These are phyloP conservation scores for Lasioglossum lativentre DNA, from an alignment of 2,888 invertebrate species.

Conservation along the genomic window DNA sequence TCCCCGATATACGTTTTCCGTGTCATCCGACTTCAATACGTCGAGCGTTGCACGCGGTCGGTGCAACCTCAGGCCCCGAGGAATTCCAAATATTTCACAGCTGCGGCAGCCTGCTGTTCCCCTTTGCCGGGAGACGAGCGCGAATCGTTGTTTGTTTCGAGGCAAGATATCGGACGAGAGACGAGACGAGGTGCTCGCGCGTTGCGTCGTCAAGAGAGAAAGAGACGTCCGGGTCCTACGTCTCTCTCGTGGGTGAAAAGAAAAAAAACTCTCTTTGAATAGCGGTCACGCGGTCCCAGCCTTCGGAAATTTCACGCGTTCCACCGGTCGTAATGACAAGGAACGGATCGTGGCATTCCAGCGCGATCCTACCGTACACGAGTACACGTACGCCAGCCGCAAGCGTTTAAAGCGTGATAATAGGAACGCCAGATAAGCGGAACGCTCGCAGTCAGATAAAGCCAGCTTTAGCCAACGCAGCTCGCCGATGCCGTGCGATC, in stretches of 20 bases:
- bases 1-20: neutral
- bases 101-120: neutral
- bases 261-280: slow-evolving; percentile 6
- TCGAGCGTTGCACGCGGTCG: neutral
- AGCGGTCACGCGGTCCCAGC: slow-evolving; percentile 7
- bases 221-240: neutral
- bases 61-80: neutral
- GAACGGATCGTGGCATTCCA: neutral
- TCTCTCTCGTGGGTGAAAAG: neutral
- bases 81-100: slow-evolving; percentile 1
- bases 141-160: neutral
- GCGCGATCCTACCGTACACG: neutral
- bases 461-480: neutral
- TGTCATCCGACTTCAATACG: neutral
- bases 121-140: neutral
- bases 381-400: neutral
- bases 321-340: neutral
- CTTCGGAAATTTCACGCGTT: neutral
- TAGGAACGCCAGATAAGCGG: slow-evolving; percentile 34
- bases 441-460: slow-evolving; percentile 20
- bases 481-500: neutral
- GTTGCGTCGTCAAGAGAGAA: neutral
- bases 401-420: slow-evolving; percentile 23
- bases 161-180: neutral
- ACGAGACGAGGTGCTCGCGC: neutral